Evolutionary conservation across 2,888 invertebrate genomes (phyloP).

Genomic region (Gnatocerus cornutus): DNA sequence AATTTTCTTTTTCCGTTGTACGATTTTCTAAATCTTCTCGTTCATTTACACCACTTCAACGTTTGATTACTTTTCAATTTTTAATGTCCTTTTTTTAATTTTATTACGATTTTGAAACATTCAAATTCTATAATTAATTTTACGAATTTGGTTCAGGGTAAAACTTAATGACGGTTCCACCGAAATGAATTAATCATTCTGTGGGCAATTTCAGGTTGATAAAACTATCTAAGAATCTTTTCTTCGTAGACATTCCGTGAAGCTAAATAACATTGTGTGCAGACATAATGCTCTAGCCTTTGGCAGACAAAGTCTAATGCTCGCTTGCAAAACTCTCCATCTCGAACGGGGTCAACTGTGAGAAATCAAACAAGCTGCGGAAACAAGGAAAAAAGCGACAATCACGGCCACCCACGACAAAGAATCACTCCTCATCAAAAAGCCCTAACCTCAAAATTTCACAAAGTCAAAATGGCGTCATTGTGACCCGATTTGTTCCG

Average conservation of each 20-base stretch:
- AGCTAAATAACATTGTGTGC: constrained; percentile 41
- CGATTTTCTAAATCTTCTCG: no score
- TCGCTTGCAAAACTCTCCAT: constrained; percentile 65
- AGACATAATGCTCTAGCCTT: constrained; percentile 49
- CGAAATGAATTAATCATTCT: no score
- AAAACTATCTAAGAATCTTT: no score
- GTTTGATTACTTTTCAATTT: no score
- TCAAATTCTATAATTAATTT: no score
- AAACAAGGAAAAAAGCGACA: constrained; percentile 59
- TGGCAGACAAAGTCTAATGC: constrained; percentile 49
- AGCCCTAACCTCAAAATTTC: constrained; percentile 9
- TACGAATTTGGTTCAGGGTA: no score
- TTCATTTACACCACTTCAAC: no score
- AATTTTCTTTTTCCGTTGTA: no score
- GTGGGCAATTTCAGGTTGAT: no score
- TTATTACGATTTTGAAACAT: no score
- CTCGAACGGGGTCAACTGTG: constrained; percentile 66
- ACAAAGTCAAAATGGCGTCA: constrained; percentile 1
- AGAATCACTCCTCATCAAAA: constrained; percentile 28
- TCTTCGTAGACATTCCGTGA: constrained; percentile 17
- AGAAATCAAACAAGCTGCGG: constrained; percentile 66
- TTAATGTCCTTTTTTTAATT: no score
- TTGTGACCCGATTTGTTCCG: constrained; percentile 16
- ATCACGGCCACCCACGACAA: constrained; percentile 66
- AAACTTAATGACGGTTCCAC: no score